Conservation (phyloP, 2,888 invertebrate species). For the Thecocarcelia acutangulata region DNA sequence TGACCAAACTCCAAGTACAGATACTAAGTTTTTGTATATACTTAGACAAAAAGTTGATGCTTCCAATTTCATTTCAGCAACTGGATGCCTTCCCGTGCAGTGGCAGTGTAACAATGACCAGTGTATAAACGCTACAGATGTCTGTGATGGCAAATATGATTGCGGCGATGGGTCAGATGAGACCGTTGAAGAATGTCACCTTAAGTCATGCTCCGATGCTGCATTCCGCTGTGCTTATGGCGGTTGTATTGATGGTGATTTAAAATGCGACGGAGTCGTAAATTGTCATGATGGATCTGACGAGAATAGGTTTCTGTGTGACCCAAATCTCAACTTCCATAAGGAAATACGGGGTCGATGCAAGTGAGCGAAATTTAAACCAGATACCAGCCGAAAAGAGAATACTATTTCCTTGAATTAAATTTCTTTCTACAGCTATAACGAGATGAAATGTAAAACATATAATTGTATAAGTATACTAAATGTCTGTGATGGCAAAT, state of each 20-base stretch:
- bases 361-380: slow-evolving; percentile 52
- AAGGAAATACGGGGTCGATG: slow-evolving; percentile 62
- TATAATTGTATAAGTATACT: slow-evolving; percentile 76
- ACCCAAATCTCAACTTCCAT: slow-evolving; percentile 26
- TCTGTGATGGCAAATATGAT: slow-evolving; percentile 75
- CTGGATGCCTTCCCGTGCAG: slow-evolving; percentile 43
- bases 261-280: slow-evolving; percentile 63
- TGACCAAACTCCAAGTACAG: too few species aligned
- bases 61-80: slow-evolving; percentile 4
- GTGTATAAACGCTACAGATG: slow-evolving; percentile 74
- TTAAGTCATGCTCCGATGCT: slow-evolving; percentile 81
- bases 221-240: slow-evolving; percentile 80
- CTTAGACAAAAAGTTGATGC: too few species aligned
- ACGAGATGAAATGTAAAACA: slow-evolving; percentile 72
- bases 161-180: slow-evolving; percentile 78
- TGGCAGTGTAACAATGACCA: slow-evolving; percentile 75
- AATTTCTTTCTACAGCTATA: too few species aligned
- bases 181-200: slow-evolving; percentile 74
- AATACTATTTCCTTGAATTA: too few species aligned
- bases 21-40: too few species aligned
- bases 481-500: slow-evolving; percentile 74
- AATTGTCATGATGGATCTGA: slow-evolving; percentile 71
- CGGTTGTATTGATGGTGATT: slow-evolving; percentile 69
- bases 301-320: slow-evolving; percentile 65
- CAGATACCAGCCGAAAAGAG: too few species aligned